These are phyloP conservation scores for Achroia grisella DNA, from an alignment of 1,140 invertebrate genomes.

Conservation along the genomic window DNA sequence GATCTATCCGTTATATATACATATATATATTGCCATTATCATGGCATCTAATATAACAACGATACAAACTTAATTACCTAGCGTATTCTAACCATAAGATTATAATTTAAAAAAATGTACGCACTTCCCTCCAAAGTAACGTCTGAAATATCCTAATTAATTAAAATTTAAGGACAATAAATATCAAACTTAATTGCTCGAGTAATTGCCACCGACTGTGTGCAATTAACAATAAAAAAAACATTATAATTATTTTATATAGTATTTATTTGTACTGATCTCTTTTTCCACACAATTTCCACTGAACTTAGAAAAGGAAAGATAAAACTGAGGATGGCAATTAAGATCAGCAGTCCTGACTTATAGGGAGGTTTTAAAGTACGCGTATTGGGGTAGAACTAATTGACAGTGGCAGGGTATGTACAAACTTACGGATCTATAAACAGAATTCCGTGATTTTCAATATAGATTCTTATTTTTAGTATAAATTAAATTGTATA, in stretches of 20 bases:
- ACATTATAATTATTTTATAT: conserved; percentile 46
- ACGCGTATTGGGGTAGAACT: conserved; percentile 1
- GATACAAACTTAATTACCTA: too few relatives aligned
- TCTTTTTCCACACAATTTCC: conserved; percentile 64
- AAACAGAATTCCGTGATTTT: too few relatives aligned
- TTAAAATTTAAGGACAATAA: conserved; percentile 4
- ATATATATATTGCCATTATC: too few relatives aligned
- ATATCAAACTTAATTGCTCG: conserved; percentile 8
- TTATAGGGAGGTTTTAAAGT: conserved; percentile 34
- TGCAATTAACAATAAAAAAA: conserved; percentile 21
- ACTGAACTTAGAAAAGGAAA: conserved; percentile 38
- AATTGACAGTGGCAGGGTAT: background rate
- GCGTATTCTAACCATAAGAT: too few relatives aligned
- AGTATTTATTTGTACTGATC: conserved; percentile 47
- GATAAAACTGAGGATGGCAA: conserved; percentile 44
- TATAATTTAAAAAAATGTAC: too few relatives aligned
- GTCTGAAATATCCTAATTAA: conserved; percentile 1
- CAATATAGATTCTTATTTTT: too few relatives aligned
- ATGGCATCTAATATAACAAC: too few relatives aligned
- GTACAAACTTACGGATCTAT: too few relatives aligned
- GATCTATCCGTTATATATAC: too few relatives aligned
- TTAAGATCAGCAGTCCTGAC: conserved; percentile 51
- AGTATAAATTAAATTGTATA: too few relatives aligned
- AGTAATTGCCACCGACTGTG: conserved; percentile 17
- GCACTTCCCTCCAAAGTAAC: too few relatives aligned